phyloP scores from a whole-genome alignment of 2,113 vertebrate species.

The Panthera tigris region DNA sequence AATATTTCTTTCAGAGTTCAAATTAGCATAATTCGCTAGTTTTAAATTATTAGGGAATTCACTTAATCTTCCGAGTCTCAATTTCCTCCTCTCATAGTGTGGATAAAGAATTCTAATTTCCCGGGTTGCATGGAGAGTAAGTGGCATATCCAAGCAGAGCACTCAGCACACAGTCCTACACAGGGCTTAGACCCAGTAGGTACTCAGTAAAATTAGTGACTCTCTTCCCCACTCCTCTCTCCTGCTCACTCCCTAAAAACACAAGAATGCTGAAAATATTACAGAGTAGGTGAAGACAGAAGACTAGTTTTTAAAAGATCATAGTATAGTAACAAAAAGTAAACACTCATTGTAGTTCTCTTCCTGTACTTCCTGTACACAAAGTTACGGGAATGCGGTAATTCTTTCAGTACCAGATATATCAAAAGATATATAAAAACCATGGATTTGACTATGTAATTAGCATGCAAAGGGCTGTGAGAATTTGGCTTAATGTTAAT shows the following conservation, averaged over 20 bases:
- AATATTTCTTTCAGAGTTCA: not conserved
- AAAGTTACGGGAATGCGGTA: not conserved
- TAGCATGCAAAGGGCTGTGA: not conserved
- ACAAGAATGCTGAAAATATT: not conserved
- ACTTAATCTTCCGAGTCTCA: not conserved
- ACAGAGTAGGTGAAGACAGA: not conserved
- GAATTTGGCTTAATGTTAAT: not conserved
- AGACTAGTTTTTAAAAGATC: conserved; percentile 7
- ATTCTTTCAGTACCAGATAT: not conserved
- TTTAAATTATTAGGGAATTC: not conserved
- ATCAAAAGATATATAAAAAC: not conserved
- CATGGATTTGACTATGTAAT: not conserved
- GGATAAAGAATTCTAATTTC: not conserved
- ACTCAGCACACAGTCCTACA: not conserved
- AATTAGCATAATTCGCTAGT: not conserved
- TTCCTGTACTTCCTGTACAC: not conserved
- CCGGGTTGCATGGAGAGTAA: not conserved
- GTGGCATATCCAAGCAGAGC: not conserved
- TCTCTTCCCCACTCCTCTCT: not conserved
- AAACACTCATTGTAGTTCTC: not conserved
- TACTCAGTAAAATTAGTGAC: not conserved
- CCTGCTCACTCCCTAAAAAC: not conserved
- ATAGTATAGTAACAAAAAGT: not conserved
- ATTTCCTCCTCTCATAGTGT: not conserved
- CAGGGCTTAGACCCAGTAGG: not conserved